Evolutionary conservation across 2,797 vertebrate species (phyloP), one percentile per base, ranked within the genome.

Genomic region (Parambassis ranga): DNA sequence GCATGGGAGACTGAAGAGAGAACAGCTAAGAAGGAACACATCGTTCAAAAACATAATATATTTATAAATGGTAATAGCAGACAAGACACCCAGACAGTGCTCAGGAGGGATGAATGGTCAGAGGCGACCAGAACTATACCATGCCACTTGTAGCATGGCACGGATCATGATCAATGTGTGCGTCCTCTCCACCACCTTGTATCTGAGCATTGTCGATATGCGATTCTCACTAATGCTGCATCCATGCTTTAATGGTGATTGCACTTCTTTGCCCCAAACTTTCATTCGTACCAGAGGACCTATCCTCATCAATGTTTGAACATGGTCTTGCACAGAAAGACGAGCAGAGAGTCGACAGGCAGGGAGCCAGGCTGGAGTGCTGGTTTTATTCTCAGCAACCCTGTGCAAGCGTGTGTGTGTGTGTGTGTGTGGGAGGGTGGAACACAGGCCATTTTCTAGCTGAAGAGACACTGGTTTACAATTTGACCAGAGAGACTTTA

Each of bases 271-370:
- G 52, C 62, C 51, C 20, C 9, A 48, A 65, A 63, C 73, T 80
- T 78, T 75, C 79, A 75, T 79, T 80, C 18, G 24, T 72, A 71
- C 59, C 71, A 67, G 62, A 86, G 69, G 67, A 83, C 46, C 63
- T 18, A 47, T 46, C 52, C 67, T 88, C 84, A 85, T 89, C 71
- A 87, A 81, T 85, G 86, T 90, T 87, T 80, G 71, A 85, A 70
- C 32, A 7, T 3, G 13, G 52, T 57, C 39, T 68, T 38, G 70
- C 58, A 55, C 77, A 79, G 55, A 61, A 48, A 79, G 77, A 83
- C 28, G 41, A 75, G 74, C 49, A 44, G 71, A 10, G 10, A 86
- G 52, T 52, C 18, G 62, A 75, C 79, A 86, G 59, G 58, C 43
- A 42, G 43, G 23, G 41, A 55, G 37, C 27, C 13, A 19, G 28